Conservation (phyloP, 2,113 vertebrate species). For the Platichthys flesus region DNA sequence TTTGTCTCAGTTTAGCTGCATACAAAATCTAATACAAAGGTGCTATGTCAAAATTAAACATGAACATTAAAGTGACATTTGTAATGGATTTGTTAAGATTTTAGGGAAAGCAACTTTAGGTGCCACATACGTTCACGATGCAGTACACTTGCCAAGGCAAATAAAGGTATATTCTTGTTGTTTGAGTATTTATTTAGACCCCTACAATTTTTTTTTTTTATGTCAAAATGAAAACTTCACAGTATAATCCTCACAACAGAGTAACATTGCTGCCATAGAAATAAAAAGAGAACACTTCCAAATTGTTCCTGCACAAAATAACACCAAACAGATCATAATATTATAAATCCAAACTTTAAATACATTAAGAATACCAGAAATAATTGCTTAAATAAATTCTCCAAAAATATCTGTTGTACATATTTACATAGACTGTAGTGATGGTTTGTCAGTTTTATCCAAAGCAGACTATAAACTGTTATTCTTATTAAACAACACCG, state of each 20-base stretch:
- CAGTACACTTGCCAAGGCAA: conserved; percentile 28
- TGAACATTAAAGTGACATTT: neutral
- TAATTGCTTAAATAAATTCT: conserved; percentile 94
- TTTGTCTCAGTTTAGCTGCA: conserved; percentile 2
- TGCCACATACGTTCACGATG: conserved; percentile 9
- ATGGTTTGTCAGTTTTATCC: conserved; percentile 40
- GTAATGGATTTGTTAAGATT: conserved; percentile 6
- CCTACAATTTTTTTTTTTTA: conserved; percentile 53
- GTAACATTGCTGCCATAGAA: too few species aligned
- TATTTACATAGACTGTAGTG: conserved; percentile 87
- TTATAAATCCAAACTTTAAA: conserved; percentile 68
- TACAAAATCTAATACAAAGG: neutral
- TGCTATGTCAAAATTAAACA: conserved; percentile 13
- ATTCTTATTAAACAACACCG: neutral
- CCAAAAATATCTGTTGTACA: conserved; percentile 94
- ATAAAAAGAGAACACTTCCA: too few species aligned
- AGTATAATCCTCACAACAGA: conserved; percentile 36
- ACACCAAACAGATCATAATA: conserved; percentile 68
- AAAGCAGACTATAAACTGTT: conserved; percentile 5
- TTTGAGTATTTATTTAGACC: conserved; percentile 10
- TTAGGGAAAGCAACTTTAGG: conserved; percentile 14
- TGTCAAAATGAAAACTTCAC: conserved; percentile 57
- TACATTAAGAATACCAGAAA: conserved; percentile 79
- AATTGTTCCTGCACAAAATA: too few species aligned
- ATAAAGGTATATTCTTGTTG: neutral